These are phyloP conservation scores for Ageneiosus marmoratus DNA, from an alignment of 2,113 vertebrate genomes.

Conservation along the genomic window DNA sequence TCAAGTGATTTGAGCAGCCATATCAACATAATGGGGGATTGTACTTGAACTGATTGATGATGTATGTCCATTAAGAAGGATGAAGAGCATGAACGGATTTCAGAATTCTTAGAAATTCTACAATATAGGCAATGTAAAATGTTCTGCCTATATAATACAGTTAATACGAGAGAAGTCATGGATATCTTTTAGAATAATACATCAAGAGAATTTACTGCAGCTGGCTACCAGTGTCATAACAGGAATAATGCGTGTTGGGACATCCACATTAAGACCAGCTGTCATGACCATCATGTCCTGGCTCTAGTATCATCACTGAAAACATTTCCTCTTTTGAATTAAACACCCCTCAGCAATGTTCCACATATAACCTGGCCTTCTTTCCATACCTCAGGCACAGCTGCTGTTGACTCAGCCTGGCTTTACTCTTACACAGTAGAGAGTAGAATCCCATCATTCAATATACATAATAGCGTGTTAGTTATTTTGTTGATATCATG, in stretches of 20 bases:
- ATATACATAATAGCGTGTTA: constrained; percentile 71
- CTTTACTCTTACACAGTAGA: constrained; percentile 60
- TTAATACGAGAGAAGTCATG: background rate
- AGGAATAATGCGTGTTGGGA: background rate
- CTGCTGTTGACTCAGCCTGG: constrained; percentile 33
- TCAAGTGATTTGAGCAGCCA: constrained; percentile 15
- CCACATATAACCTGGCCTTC: constrained; percentile 1
- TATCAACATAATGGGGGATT: background rate
- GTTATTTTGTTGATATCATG: constrained; percentile 68
- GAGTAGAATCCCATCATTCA: constrained; percentile 64
- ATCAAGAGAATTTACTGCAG: background rate
- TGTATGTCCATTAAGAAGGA: background rate
- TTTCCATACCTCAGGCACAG: constrained; percentile 18
- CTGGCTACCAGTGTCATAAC: background rate
- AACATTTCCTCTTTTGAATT: background rate
- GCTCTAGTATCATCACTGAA: background rate
- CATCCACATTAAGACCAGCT: background rate
- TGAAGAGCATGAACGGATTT: background rate
- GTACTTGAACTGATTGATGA: background rate
- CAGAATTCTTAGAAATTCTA: background rate
- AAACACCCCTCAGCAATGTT: constrained; percentile 4
- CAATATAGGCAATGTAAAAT: background rate
- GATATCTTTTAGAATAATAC: background rate
- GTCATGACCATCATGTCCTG: background rate
- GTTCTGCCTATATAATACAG: background rate